phyloP scores from a whole-genome alignment of 2,888 invertebrate species.

The Diaprepes abbreviatus region DNA sequence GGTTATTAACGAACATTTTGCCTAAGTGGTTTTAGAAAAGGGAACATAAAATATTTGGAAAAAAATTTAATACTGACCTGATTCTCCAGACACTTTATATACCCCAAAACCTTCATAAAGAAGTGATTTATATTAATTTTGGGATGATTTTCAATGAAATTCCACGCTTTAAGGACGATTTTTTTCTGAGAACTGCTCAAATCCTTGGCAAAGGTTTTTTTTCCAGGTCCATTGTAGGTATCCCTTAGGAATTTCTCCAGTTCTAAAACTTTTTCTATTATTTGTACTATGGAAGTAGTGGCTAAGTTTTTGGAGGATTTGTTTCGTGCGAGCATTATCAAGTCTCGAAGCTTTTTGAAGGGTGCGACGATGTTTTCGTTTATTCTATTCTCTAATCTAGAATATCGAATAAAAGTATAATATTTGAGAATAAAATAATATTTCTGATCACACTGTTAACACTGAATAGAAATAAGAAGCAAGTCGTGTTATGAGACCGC shows the following conservation, averaged over 20 bases:
- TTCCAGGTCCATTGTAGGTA: slow-evolving; percentile 57
- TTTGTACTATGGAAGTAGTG: slow-evolving; percentile 52
- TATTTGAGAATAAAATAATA: too few species aligned
- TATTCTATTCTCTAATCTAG: slow-evolving; percentile 62
- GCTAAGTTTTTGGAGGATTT: slow-evolving; percentile 53
- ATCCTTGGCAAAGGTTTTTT: slow-evolving; percentile 62
- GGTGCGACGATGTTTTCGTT: slow-evolving; percentile 65
- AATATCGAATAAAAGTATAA: too few species aligned
- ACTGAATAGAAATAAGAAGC: too few species aligned
- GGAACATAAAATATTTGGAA: too few species aligned
- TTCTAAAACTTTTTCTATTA: slow-evolving; percentile 64
- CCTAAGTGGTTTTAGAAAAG: too few species aligned
- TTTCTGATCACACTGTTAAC: too few species aligned
- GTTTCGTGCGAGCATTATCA: slow-evolving; percentile 60
- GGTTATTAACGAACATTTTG: too few species aligned
- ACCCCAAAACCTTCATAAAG: slow-evolving; percentile 64
- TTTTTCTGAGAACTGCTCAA: slow-evolving; percentile 64
- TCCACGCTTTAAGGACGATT: slow-evolving; percentile 64
- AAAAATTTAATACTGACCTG: slow-evolving; percentile 50
- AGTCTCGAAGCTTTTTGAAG: slow-evolving; percentile 64
- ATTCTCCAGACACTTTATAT: slow-evolving; percentile 66
- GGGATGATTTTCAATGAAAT: slow-evolving; percentile 63
- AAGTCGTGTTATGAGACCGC: too few species aligned
- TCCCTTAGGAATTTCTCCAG: slow-evolving; percentile 61
- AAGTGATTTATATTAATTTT: slow-evolving; percentile 65